These are phyloP conservation scores for Cyphomyrmex costatus DNA, from an alignment of 1,140 invertebrate species.

Conservation along the genomic window DNA sequence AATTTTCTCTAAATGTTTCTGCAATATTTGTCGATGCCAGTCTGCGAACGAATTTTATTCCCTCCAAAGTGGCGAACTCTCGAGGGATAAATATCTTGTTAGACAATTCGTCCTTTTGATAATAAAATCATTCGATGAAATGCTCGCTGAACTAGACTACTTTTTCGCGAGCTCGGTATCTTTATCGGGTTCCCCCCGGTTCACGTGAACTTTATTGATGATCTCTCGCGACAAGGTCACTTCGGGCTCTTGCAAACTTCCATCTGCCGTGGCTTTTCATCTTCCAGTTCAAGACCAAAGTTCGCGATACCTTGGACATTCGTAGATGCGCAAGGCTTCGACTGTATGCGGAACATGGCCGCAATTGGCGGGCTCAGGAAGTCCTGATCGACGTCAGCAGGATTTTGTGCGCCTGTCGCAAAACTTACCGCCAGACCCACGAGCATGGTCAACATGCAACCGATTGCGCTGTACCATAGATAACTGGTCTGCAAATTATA, in stretches of 20 bases:
- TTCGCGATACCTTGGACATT: constrained; percentile 83
- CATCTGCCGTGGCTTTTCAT: constrained; percentile 75
- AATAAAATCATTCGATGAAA: neutral
- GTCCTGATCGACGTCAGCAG: constrained; percentile 86
- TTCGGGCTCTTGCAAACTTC: constrained; percentile 66
- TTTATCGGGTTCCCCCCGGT: neutral
- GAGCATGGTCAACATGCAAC: constrained; percentile 90
- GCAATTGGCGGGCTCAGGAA: constrained; percentile 87
- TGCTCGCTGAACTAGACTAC: neutral
- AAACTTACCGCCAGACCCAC: constrained; percentile 91
- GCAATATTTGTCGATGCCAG: neutral
- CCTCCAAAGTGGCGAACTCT: neutral
- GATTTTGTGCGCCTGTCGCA: constrained; percentile 88
- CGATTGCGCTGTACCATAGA: constrained; percentile 93
- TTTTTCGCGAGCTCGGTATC: neutral
- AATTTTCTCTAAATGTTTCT: neutral
- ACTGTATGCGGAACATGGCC: constrained; percentile 76
- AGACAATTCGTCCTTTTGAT: neutral
- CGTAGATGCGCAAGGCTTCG: constrained; percentile 66
- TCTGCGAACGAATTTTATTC: neutral
- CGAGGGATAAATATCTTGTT: neutral
- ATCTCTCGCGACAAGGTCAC: neutral
- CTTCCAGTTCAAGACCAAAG: constrained; percentile 83
- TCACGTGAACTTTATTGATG: neutral
- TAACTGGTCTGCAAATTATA: constrained; percentile 88